Base-by-base conservation (phyloP, 1,140 invertebrate species). In the Zaprionus camerounensis region DNA sequence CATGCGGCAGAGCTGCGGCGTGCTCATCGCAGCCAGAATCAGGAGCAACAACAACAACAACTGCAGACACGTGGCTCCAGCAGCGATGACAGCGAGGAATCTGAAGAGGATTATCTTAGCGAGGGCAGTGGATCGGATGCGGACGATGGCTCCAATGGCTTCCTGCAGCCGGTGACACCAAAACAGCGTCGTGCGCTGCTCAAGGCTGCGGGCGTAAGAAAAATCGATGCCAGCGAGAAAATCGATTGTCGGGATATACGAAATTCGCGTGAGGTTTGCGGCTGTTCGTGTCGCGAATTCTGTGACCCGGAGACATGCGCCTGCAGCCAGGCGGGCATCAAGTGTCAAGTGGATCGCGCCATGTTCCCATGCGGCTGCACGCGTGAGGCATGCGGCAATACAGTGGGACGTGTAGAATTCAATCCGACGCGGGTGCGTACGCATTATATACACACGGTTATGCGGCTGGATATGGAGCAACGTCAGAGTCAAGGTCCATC, bases 341-440 rank as follows among this genome's bases (percentile, higher is more conserved):
- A 99, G 94, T 99, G 98, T 92, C 98, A 99, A 94, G 96, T 99
- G 22, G 98, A 99, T 93, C 95, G 98, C 73, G 94, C 98, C 49
- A 98, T 97, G 86, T 99, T 99, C 93, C 99, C 99, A 0, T 99
- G 99, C 93, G 98, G 98, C 22, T 99, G 99, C 93, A 96, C 97
- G 1, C 95, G 97, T 74, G 98, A 99, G 84, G 97, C 97, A 56
- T 99, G 99, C 93, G 96, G 95, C 36, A 99, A 99, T 93, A 96
- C 95, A 3, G 96, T 96, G 59, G 99, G 99, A 7, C 94, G 99
- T 65, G 97, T 99, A 71, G 98, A 99, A 92, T 99, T 99, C 84
- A 99, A 99, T 93, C 98, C 98, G 0, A 95, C 98, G 31, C 95
- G 98, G 64, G 98, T 99, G 3, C 95, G 98, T 59, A 99, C 98